Conservation (phyloP, 53 echinoderm and acorn worm species). For the Crossaster papposus region DNA sequence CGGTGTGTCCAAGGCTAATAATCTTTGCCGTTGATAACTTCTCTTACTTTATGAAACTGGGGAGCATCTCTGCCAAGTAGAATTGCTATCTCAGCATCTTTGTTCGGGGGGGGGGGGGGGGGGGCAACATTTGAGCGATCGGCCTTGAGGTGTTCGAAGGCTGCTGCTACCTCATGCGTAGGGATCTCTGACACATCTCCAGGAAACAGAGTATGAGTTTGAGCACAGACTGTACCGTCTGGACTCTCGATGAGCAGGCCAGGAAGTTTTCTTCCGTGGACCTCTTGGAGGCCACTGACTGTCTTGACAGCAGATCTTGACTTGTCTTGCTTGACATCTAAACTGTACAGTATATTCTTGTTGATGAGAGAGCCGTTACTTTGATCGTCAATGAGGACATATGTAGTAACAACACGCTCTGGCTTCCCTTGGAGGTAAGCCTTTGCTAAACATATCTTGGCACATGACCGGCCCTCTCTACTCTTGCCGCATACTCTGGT, state of each 20-base stretch:
- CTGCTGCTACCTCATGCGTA: constrained; percentile 59
- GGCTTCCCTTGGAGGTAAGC: constrained; percentile 61
- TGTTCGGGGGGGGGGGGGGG: constrained; percentile 45
- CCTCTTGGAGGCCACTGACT: constrained; percentile 53
- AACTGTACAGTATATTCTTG: not conserved
- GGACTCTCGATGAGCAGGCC: constrained; percentile 59
- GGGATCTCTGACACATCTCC: constrained; percentile 64
- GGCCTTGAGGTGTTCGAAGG: constrained; percentile 37
- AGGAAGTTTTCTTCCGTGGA: constrained; percentile 62
- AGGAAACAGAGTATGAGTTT: constrained; percentile 50
- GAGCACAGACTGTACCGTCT: constrained; percentile 52
- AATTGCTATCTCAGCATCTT: constrained; percentile 67
- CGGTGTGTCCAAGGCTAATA: constrained; percentile 74
- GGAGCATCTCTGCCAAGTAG: constrained; percentile 74
- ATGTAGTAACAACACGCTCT: constrained; percentile 46
- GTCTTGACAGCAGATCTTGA: constrained; percentile 50
- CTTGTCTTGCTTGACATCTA: constrained; percentile 31
- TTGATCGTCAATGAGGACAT: constrained; percentile 69
- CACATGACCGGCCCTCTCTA: too few species aligned
- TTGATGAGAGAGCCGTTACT: constrained; percentile 49
- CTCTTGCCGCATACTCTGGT: too few species aligned
- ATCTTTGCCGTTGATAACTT: constrained; percentile 71
- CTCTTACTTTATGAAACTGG: constrained; percentile 62
- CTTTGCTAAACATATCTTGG: constrained; percentile 73
- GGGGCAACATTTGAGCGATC: constrained; percentile 57